These are phyloP conservation scores for Carcinoscorpius rotundicauda DNA, from an alignment of 1,140 invertebrate species.

Conservation along the genomic window DNA sequence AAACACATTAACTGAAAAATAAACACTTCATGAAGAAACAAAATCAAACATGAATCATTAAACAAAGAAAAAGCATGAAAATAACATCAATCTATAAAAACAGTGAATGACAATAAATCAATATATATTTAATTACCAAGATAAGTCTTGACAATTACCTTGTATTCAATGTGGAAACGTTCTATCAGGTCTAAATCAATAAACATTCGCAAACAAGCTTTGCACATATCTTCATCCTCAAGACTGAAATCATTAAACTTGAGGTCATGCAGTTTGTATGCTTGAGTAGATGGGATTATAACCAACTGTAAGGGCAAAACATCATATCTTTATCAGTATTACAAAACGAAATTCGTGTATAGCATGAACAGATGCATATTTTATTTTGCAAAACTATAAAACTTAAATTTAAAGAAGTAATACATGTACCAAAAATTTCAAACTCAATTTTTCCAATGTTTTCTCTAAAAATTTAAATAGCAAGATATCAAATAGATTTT, in stretches of 20 bases:
- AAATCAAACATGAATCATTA: too few species aligned
- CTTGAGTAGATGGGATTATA: constrained; percentile 65
- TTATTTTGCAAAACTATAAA: too few species aligned
- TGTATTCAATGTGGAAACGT: constrained; percentile 79
- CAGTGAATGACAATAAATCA: background rate
- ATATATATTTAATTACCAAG: background rate
- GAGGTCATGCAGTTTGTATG: constrained; percentile 68
- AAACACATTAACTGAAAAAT: too few species aligned
- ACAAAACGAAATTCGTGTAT: too few species aligned
- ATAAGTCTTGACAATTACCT: constrained; percentile 37
- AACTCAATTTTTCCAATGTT: background rate
- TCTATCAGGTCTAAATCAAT: constrained; percentile 79
- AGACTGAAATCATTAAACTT: constrained; percentile 76
- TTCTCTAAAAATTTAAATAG: too few species aligned
- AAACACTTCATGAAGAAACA: too few species aligned
- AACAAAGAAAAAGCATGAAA: background rate
- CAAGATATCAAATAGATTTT: too few species aligned
- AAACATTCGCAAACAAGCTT: constrained; percentile 82
- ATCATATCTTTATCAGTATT: too few species aligned
- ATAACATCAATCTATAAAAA: background rate
- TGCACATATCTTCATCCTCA: constrained; percentile 70
- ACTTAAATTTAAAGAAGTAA: constrained; percentile 12
- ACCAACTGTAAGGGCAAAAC: constrained; percentile 39
- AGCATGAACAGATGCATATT: too few species aligned
- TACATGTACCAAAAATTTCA: constrained; percentile 1